Conservation (phyloP, 92 coral and sea anemone species). For the Porites divaricata region DNA sequence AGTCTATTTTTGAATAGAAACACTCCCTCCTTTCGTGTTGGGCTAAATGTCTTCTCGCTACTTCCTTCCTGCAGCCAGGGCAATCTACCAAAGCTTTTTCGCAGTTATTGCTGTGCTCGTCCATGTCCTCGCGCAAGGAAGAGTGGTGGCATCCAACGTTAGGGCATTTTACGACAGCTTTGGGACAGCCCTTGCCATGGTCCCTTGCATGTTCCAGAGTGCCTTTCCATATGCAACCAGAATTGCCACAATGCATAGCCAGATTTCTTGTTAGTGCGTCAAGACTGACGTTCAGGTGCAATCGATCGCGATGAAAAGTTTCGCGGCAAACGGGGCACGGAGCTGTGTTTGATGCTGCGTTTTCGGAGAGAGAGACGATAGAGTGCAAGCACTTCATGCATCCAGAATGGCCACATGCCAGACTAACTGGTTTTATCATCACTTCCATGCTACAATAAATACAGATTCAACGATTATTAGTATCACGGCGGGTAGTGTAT, state of each 20-base stretch:
- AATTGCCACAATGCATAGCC: too few species aligned
- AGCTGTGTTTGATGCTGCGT: slow-evolving; percentile 13
- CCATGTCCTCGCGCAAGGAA: slow-evolving; percentile 9
- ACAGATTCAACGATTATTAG: too few species aligned
- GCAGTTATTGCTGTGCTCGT: slow-evolving; percentile 28
- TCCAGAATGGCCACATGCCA: slow-evolving; percentile 29
- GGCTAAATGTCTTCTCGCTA: slow-evolving; percentile 2
- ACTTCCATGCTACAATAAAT: too few species aligned
- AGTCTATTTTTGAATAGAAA: slow-evolving; percentile 24
- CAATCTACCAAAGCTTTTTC: slow-evolving; percentile 7
- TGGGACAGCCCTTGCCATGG: slow-evolving; percentile 20
- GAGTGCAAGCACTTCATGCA: slow-evolving; percentile 14
- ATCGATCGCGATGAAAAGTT: slow-evolving; percentile 1
- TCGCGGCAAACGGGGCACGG: slow-evolving; percentile 25
- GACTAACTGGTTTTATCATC: slow-evolving; percentile 11
- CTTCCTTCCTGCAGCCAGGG: slow-evolving; percentile 15
- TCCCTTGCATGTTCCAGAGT: not conserved
- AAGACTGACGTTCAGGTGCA: too few species aligned
- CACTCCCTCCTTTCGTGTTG: slow-evolving; percentile 6
- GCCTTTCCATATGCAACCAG: slow-evolving; percentile 15
- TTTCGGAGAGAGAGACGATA: slow-evolving; percentile 6
- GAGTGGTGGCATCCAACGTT: slow-evolving; percentile 14
- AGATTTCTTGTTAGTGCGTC: too few species aligned
- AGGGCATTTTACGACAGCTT: not conserved
- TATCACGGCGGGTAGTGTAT: too few species aligned